Percentiles rank a stretch among this genome's conserved stretches.
Conservation (phyloP, 2,797 vertebrate genomes). For the Diceros bicornis region DNA sequence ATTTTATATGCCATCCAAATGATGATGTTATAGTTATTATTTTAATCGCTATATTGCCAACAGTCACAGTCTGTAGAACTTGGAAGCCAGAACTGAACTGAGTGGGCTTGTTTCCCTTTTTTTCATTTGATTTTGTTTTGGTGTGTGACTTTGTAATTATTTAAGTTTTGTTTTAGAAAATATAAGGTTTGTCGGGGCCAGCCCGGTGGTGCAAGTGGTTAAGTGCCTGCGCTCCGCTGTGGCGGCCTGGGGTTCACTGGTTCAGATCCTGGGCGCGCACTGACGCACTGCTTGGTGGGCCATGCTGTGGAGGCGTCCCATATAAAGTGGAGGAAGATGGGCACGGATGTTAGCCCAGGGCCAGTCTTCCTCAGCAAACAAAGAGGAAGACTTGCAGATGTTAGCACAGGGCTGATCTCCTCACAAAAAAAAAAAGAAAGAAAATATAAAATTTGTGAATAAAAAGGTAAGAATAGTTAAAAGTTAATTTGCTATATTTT, state of each 20-base stretch:
- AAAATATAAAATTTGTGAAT: background rate
- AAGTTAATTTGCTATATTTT: background rate
- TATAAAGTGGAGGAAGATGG: no score
- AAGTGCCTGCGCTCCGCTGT: no score
- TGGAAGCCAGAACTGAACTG: background rate
- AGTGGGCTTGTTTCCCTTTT: background rate
- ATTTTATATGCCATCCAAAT: constrained; percentile 4
- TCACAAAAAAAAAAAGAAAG: no score
- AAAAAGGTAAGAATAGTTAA: background rate
- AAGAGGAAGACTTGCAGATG: no score
- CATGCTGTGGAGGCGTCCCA: no score
- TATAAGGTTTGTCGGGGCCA: background rate
- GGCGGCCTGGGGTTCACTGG: no score
- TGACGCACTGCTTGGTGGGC: no score
- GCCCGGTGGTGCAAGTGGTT: no score
- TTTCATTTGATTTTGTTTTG: background rate
- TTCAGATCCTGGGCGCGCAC: no score
- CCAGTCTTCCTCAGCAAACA: no score
- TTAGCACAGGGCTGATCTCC: no score
- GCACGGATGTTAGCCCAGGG: no score
- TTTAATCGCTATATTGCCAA: background rate
- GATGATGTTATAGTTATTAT: background rate
- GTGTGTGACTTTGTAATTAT: background rate
- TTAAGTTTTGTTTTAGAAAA: constrained; percentile 6
- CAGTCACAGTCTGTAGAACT: background rate